Conservation (phyloP, 2,797 vertebrate species). For the Microtus obscurus region DNA sequence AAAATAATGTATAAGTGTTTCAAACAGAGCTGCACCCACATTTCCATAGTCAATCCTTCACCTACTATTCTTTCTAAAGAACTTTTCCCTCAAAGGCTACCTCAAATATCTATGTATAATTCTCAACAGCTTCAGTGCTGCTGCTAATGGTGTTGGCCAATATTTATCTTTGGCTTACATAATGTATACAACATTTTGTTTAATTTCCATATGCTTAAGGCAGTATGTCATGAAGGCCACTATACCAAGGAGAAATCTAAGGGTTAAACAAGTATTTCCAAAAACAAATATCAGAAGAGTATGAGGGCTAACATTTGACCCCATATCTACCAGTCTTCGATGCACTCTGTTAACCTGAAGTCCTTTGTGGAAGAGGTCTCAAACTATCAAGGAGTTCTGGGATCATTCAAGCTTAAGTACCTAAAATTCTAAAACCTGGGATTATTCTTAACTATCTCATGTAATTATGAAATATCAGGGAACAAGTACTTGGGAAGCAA, state of each 20-base stretch:
- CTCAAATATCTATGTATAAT: neutral
- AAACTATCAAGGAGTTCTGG: neutral
- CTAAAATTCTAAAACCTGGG: neutral
- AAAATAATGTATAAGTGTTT: slow-evolving; percentile 7
- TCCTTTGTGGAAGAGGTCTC: neutral
- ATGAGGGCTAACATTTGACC: neutral
- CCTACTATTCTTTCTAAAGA: neutral
- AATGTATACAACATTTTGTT: neutral
- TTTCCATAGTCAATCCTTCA: neutral
- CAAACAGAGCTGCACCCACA: neutral
- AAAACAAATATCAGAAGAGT: neutral
- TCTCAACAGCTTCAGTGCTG: neutral
- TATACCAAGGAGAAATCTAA: slow-evolving; percentile 3
- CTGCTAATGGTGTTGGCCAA: neutral
- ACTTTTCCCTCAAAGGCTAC: neutral
- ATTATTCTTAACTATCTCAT: neutral
- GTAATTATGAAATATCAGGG: neutral
- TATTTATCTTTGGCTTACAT: slow-evolving; percentile 5
- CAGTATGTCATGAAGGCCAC: neutral
- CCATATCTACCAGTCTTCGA: neutral
- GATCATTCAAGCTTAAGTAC: neutral
- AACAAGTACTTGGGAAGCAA: neutral
- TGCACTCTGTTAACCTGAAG: neutral
- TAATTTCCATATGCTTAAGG: slow-evolving; percentile 14
- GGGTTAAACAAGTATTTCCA: neutral